phyloP scores from a whole-genome alignment of 2,888 invertebrate species.

The Melieria omissa region DNA sequence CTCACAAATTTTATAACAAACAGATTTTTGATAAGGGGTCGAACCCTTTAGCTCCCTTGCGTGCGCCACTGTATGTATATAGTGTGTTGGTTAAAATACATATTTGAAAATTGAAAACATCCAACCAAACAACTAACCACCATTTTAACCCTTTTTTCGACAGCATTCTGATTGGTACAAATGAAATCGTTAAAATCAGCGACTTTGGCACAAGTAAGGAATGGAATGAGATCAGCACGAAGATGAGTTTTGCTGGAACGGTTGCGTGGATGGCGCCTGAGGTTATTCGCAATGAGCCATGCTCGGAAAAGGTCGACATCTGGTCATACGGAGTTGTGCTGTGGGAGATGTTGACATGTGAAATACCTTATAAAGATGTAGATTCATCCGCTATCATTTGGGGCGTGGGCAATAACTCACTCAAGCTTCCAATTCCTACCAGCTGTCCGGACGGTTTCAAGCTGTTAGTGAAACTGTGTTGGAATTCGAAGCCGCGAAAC shows the following conservation, averaged over 20 bases:
- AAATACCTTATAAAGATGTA: slow-evolving; percentile 92
- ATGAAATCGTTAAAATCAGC: slow-evolving; percentile 90
- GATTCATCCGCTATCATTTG: slow-evolving; percentile 98
- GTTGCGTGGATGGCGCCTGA: slow-evolving; percentile 99
- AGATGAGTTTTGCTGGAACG: slow-evolving; percentile 98
- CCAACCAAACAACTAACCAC: too few relatives aligned
- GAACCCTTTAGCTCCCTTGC: too few relatives aligned
- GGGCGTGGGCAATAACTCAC: slow-evolving; percentile 95
- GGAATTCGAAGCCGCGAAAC: slow-evolving; percentile 89
- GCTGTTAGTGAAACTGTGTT: slow-evolving; percentile 90
- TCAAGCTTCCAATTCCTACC: slow-evolving; percentile 90
- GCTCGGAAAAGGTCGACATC: slow-evolving; percentile 97
- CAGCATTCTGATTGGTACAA: slow-evolving; percentile 86
- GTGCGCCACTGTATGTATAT: too few relatives aligned
- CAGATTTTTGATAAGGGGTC: too few relatives aligned
- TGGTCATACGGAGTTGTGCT: slow-evolving; percentile 99
- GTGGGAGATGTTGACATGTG: slow-evolving; percentile 97
- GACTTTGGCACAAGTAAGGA: slow-evolving; percentile 97
- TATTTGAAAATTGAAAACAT: too few relatives aligned
- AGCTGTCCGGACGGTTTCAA: slow-evolving; percentile 91
- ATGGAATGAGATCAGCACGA: slow-evolving; percentile 93
- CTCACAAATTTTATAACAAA: background rate
- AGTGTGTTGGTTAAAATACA: too few relatives aligned
- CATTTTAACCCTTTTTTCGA: slow-evolving; percentile 47
- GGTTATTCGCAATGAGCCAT: slow-evolving; percentile 95